Evolutionary conservation across 2,888 invertebrate genomes (phyloP).

Genomic region (Esperia sulphurella): DNA sequence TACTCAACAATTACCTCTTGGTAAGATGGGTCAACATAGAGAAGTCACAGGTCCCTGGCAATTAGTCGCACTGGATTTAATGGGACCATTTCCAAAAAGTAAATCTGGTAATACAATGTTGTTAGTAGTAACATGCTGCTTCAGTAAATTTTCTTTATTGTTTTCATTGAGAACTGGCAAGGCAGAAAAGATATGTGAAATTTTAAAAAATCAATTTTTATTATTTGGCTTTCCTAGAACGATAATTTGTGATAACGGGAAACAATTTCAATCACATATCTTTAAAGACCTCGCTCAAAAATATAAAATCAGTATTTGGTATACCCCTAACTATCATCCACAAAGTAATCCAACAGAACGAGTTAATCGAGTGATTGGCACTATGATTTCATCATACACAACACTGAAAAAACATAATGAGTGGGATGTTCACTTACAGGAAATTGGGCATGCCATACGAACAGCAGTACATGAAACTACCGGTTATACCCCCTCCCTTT

Average conservation of each 20-base stretch:
- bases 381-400: slow-evolving; percentile 27
- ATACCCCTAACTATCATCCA: slow-evolving; percentile 27
- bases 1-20: slow-evolving; percentile 3
- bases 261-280: slow-evolving; percentile 12
- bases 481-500: slow-evolving; percentile 20
- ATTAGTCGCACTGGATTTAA: slow-evolving; percentile 11
- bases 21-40: slow-evolving; percentile 10
- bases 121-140: slow-evolving; percentile 10
- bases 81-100: slow-evolving; percentile 13
- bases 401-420: slow-evolving; percentile 14
- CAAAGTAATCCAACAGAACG: slow-evolving; percentile 37
- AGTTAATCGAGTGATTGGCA: slow-evolving; percentile 28
- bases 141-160: slow-evolving; percentile 10
- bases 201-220: slow-evolving; percentile 14
- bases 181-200: slow-evolving; percentile 9
- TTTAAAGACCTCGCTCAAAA: slow-evolving; percentile 11
- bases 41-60: slow-evolving; percentile 9
- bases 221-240: slow-evolving; percentile 12
- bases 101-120: slow-evolving; percentile 10
- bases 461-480: slow-evolving; percentile 26
- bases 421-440: slow-evolving; percentile 23
- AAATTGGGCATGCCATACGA: slow-evolving; percentile 26
- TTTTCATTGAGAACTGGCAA: slow-evolving; percentile 12
- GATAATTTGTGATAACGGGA: slow-evolving; percentile 19
- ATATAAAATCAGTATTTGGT: slow-evolving; percentile 11